Evolutionary conservation across 2,888 invertebrate genomes (phyloP).

Genomic region (Melieria crassipennis): DNA sequence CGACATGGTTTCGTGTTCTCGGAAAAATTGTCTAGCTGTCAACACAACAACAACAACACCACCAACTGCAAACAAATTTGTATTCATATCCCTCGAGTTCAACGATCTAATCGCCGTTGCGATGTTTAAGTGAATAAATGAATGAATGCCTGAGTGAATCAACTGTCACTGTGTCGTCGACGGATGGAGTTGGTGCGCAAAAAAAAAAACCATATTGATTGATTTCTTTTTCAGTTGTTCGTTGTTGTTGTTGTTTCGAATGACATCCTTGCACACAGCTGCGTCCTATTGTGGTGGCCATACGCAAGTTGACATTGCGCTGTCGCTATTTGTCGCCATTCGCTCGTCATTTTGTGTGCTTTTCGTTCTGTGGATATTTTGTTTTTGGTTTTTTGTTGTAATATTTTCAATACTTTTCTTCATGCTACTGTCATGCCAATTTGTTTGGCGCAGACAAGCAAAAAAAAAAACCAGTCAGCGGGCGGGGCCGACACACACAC

Average conservation of each 20-base stretch:
- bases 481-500: too few relatives aligned
- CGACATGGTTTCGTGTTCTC: too few relatives aligned
- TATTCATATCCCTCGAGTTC: constrained; percentile 52
- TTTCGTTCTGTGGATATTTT: constrained; percentile 3
- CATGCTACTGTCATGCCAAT: not conserved
- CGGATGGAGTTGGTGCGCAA: not conserved
- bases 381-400: not conserved
- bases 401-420: not conserved
- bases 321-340: constrained; percentile 12
- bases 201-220: not conserved
- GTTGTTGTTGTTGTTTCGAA: too few relatives aligned
- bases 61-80: too few relatives aligned
- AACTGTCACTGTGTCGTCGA: not conserved
- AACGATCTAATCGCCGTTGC: constrained; percentile 53
- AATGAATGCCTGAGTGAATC: not conserved
- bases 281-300: too few relatives aligned
- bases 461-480: not conserved
- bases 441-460: not conserved
- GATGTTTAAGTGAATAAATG: not conserved
- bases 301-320: not conserved
- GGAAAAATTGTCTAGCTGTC: too few relatives aligned
- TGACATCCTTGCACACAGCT: too few relatives aligned
- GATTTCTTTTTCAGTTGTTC: too few relatives aligned
- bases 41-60: too few relatives aligned
- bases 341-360: not conserved